These are phyloP conservation scores for Eclectus roratus DNA, from an alignment of 2,113 vertebrate genomes.

Conservation along the genomic window DNA sequence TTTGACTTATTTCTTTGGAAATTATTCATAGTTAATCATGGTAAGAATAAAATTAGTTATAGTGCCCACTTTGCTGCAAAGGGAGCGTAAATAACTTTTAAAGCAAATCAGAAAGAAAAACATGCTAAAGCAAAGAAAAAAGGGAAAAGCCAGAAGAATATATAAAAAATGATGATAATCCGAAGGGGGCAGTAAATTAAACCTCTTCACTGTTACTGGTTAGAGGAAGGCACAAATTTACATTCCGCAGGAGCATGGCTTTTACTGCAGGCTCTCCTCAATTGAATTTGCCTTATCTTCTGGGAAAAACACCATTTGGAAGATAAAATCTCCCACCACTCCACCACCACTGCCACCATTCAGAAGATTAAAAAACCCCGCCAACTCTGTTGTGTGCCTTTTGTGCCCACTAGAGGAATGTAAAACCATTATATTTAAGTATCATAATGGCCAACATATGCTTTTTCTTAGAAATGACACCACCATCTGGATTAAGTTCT, in stretches of 20 bases:
- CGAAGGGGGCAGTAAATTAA: conserved; percentile 66
- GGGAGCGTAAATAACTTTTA: conserved; percentile 78
- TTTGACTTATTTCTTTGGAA: conserved; percentile 80
- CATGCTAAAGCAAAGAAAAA: neutral
- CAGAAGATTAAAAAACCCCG: conserved; percentile 67
- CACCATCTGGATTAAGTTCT: conserved; percentile 82
- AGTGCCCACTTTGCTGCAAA: conserved; percentile 74
- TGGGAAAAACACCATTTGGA: conserved; percentile 69
- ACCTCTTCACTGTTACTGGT: conserved; percentile 40
- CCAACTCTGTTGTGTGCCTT: conserved; percentile 69
- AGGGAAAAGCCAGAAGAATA: conserved; percentile 43
- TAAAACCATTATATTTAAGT: conserved; percentile 84
- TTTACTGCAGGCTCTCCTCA: conserved; percentile 65
- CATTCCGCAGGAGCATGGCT: conserved; percentile 21
- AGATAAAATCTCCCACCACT: conserved; percentile 69
- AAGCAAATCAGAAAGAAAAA: conserved; percentile 59
- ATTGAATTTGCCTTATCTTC: conserved; percentile 64
- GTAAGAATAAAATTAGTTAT: conserved; percentile 78
- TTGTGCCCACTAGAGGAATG: conserved; percentile 78
- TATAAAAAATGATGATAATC: conserved; percentile 55
- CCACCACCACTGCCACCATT: conserved; percentile 57
- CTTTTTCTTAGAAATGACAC: conserved; percentile 82
- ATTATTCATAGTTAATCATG: conserved; percentile 79
- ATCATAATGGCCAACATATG: conserved; percentile 85
- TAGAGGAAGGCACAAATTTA: conserved; percentile 62